A percentile compares a stretch with the other conserved stretches of the same genome.
phyloP scores from a whole-genome alignment of 2,113 vertebrate genomes.

The Oreotrochilus melanogaster region DNA sequence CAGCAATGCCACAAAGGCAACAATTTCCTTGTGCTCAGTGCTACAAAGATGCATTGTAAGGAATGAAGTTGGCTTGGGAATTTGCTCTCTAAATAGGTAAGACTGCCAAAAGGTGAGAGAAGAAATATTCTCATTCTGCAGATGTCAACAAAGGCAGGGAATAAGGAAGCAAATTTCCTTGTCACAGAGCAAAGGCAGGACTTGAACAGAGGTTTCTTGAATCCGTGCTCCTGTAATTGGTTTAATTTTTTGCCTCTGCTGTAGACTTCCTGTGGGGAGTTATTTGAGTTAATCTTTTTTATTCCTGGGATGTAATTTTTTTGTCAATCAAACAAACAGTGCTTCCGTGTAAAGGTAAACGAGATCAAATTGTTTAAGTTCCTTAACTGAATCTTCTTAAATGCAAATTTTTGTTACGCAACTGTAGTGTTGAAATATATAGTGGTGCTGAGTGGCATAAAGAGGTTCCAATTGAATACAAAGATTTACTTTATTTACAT shows the following conservation, averaged over 20 bases:
- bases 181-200: conserved; percentile 29
- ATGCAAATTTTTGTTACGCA: not conserved
- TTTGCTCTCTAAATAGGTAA: not conserved
- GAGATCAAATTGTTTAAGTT: not conserved
- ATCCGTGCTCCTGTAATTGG: not conserved
- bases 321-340: accelerated
- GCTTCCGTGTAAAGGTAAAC: not conserved
- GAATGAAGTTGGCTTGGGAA: not conserved
- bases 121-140: conserved; percentile 1
- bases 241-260: conserved; percentile 43
- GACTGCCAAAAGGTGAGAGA: not conserved
- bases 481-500: not conserved
- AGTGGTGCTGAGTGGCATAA: no score
- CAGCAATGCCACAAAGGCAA: not conserved
- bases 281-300: conserved; percentile 7
- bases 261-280: not conserved
- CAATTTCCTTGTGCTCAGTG: not conserved
- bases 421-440: not conserved
- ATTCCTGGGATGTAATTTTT: conserved; percentile 6
- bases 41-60: not conserved
- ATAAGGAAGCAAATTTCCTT: conserved; percentile 9
- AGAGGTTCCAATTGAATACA: not conserved
- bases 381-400: not conserved
- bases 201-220: conserved; percentile 9
- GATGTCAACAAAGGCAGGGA: conserved; percentile 29